Evolutionary conservation across 2,113 vertebrate species (phyloP), one percentile per base, ranked within the genome.

Genomic region (Ahaetulla prasina): DNA sequence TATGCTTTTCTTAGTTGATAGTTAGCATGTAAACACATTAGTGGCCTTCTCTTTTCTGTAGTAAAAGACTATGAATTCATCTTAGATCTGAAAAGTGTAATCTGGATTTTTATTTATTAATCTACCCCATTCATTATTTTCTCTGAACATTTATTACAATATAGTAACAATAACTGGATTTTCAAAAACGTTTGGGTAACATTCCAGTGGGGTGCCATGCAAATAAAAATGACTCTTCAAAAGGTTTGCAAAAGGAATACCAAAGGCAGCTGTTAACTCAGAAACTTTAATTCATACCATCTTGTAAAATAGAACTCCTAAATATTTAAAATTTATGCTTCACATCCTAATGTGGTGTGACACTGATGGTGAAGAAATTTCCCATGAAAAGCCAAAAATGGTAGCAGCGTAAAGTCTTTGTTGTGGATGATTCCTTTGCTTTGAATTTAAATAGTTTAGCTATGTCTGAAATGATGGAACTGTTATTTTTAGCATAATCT

Each of bases 191-290:
- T 55, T 90, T 90, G 86, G 87, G n/a, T 1, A 60, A 0, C 35
- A 89, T 25, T 55, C 39, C 0, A 14, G 30, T 0, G 3, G 30
- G n/a, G 18, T 0, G 87, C 60, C 80, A 43, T 0, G 50, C 8
- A 90, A 92, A 85, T 14, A 89, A 49, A 90, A 93, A 6, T 0
- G 0, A 84, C 52, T 23, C 25, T 53, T 87, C 88, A 87, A n/a
- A 4, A 88, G 43, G 60, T 12, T 45, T 80, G 35, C 74, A 93
- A 39, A 63, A 92, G 85, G 54, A 85, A 3, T 2, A 87, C 87
- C n/a, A 94, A 39, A 88, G 49, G 43, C 85, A 84, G 89, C 55
- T 93, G 52, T 87, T 93, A 54, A 45, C 92, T 89, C 92, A 92
- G 25, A 92, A 89, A 54, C 47, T 25, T 30, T 35, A 74, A 85